Base-by-base conservation (phyloP, 37 sponge, comb jelly and placozoan genomes). In the Dysidea cf. avara region DNA sequence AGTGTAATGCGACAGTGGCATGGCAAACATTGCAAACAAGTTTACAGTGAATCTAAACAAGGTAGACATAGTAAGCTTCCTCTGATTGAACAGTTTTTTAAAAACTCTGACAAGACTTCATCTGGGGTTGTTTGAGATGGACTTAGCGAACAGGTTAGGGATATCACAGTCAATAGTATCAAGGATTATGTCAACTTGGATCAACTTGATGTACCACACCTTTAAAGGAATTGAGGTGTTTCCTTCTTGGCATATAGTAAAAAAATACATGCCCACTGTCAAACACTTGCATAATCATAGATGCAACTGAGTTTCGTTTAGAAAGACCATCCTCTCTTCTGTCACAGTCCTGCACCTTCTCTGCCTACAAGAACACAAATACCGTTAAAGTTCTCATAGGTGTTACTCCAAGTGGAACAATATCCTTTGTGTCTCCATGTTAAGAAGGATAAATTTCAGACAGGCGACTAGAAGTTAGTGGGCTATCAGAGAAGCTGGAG, bases 361-460 rank as follows among this genome's bases (percentile, higher is more conserved):
- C 62, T 2, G 28, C 62, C 2, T 61, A 61, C 3, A 61, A 61
- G 33, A 61, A 61, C 7, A 31, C 28, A 5, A 61, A 61, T 7
- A 61, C 62, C 5, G 28, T 66, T 46, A 66, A 66, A 66, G 68
- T 43, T 9, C 68, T 66, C 40, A 48, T 66, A 2, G 48, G 68
- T 2, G 40, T 66, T 12, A 43, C 68, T 16, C 68, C 68, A 5
- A 48, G 40, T 39, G 68, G 68, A 20, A 66, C 68, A 3, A 66
- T 66, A 29, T 24, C 28, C 1, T 66, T 12, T 29, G 28, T 66
- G 26, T 43, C 48, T 32, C 21, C 14, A 22, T 22, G n/a, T 4
- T 66, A 46, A 6, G 68, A 66, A 66, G 68, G 68, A 20, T 66
- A 43, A n/a, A n/a, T n/a, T n/a, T n/a, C n/a, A n/a, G n/a, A n/a